phyloP scores from a whole-genome alignment of 2,888 invertebrate species.

The Rosalia funebris region DNA sequence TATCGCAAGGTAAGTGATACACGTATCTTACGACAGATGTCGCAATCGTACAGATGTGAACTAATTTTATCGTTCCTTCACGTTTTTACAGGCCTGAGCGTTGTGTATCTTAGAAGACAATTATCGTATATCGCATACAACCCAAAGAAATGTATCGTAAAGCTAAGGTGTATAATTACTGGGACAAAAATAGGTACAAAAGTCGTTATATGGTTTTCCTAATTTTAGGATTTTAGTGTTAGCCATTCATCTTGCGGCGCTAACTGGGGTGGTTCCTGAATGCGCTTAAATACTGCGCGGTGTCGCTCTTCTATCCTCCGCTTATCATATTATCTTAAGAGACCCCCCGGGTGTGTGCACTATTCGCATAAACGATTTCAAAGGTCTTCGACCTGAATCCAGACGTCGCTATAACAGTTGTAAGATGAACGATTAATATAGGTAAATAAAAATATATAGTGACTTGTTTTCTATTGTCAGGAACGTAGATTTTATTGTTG shows the following conservation, averaged over 20 bases:
- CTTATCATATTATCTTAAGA: constrained; percentile 26
- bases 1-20: no score
- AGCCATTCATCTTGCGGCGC: constrained; percentile 62
- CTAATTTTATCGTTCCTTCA: no score
- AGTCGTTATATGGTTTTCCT: constrained; percentile 56
- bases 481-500: constrained; percentile 10
- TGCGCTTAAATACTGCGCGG: constrained; percentile 63
- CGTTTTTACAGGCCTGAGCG: no score
- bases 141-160: no score
- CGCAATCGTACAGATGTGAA: no score
- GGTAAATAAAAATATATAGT: constrained; percentile 7
- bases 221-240: constrained; percentile 62
- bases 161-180: no score
- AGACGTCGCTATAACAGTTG: constrained; percentile 1
- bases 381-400: constrained; percentile 19
- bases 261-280: constrained; percentile 58
- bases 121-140: no score
- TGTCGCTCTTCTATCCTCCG: constrained; percentile 46
- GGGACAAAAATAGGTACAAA: constrained; percentile 57
- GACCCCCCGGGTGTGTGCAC: constrained; percentile 23
- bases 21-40: no score
- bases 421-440: background rate
- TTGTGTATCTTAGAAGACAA: no score
- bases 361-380: constrained; percentile 22
- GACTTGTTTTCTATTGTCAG: constrained; percentile 16